phyloP scores from a whole-genome alignment of 2,888 invertebrate genomes.

The Tenthredo scrophulariae region DNA sequence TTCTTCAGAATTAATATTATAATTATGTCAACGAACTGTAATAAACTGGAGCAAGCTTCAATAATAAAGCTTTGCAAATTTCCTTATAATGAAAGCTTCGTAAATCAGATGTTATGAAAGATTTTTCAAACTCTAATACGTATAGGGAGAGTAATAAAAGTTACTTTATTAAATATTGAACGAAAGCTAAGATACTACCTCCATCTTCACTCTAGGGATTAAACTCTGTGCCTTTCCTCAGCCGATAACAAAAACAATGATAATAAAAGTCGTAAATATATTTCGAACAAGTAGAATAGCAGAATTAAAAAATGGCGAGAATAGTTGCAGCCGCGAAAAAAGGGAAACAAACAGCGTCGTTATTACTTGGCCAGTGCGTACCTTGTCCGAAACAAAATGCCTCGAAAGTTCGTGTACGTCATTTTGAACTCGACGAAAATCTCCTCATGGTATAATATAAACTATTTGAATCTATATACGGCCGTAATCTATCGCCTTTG shows the following conservation, averaged over 20 bases:
- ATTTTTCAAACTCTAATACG: background rate
- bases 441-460: slow-evolving; percentile 85
- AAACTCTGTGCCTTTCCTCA: background rate
- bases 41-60: background rate
- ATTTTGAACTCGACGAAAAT: slow-evolving; percentile 87
- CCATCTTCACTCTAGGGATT: background rate
- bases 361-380: slow-evolving; percentile 87
- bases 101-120: background rate
- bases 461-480: slow-evolving; percentile 22
- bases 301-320: slow-evolving; percentile 49
- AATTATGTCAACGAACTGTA: background rate
- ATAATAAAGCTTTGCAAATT: background rate
- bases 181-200: background rate
- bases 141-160: background rate
- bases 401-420: slow-evolving; percentile 88
- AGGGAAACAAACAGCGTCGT: slow-evolving; percentile 57
- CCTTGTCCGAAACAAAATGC: slow-evolving; percentile 89
- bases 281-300: slow-evolving; percentile 10
- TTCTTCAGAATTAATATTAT: background rate
- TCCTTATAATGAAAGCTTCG: background rate
- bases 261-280: background rate
- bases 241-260: background rate
- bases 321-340: slow-evolving; percentile 16
- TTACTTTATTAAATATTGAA: background rate
- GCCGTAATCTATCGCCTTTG: slow-evolving; percentile 53